Conservation (phyloP, 1,140 invertebrate genomes). For the Euwallacea fornicatus region DNA sequence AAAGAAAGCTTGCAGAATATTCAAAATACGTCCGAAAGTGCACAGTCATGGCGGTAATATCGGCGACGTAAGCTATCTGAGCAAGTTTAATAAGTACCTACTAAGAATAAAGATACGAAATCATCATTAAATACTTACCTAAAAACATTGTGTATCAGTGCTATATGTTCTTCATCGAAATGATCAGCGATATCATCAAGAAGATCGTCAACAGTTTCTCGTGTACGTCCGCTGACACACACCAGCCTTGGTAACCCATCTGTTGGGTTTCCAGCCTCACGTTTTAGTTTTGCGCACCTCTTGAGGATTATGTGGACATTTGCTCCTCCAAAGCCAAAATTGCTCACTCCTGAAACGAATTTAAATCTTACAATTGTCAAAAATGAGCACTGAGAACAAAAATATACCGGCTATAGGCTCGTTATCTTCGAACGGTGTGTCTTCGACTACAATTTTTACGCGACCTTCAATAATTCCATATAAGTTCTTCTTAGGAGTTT, state of each 20-base stretch:
- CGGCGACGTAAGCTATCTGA: not conserved
- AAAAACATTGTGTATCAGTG: conserved; percentile 56
- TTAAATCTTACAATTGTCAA: not conserved
- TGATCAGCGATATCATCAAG: conserved; percentile 65
- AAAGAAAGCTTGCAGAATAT: no score
- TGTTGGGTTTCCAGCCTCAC: conserved; percentile 54
- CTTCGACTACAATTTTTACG: conserved; percentile 70
- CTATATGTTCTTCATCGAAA: conserved; percentile 60
- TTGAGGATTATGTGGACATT: conserved; percentile 70
- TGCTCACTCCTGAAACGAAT: conserved; percentile 56
- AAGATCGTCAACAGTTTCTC: conserved; percentile 68
- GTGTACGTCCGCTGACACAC: conserved; percentile 63
- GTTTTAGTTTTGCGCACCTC: conserved; percentile 58
- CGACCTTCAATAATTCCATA: conserved; percentile 69
- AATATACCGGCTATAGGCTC: conserved; percentile 58
- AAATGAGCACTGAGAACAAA: conserved; percentile 1
- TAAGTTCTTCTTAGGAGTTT: conserved; percentile 71
- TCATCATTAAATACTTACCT: conserved; percentile 25
- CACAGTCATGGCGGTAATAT: not conserved
- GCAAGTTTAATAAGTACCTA: no score
- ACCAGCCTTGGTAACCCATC: conserved; percentile 64
- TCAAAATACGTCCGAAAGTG: not conserved
- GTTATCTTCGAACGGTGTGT: conserved; percentile 60
- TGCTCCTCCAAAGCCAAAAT: conserved; percentile 67
- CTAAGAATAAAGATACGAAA: no score